Evolutionary conservation across 2,888 invertebrate genomes (phyloP), one percentile per base, ranked within the genome.

Genomic region (Thymelicus sylvestris): DNA sequence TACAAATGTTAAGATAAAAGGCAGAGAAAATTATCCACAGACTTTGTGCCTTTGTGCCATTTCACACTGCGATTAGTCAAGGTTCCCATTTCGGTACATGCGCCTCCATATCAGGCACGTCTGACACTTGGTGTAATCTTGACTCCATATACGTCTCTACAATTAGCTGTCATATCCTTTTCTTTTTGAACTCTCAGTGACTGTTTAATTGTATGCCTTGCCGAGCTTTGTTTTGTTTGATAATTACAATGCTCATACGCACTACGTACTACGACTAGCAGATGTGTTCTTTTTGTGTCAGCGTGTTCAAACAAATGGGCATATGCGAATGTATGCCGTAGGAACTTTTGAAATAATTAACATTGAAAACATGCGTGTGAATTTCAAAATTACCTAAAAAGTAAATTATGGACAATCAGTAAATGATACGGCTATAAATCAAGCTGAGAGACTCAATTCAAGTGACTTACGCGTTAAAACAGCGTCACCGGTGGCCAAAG

Each of bases 91-190:
- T 87, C 81, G 80, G 85, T 78, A 80, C 78, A 76, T 31, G 70
- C n/a, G n/a, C 55, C 77, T 79, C 87, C 85, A 83, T 88, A 90
- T 86, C 86, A 82, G 88, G 84, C 65, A 67, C 77, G 70, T 72
- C 77, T 81, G 83, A 81, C 89, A 85, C 85, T 86, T 80, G 80
- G 83, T 86, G 83, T 87, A 87, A 91, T 91, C 88, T 87, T 79
- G 77, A 79, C 78, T 75, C 92, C 92, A 82, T 91, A 85, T 91
- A 86, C 81, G 90, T 84, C 81, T 79, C 79, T 78, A 84, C 88
- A 90, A 91, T 91, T 90, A 90, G 84, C 86, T 87, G 89, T 89
- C 90, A 86, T 86, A 79, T 79, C 76, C 80, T 86, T 84, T 83
- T 84, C 86, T 88, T 89, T 87, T 86, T 88, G 83, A 81, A 82